phyloP scores from a whole-genome alignment of 2,888 invertebrate species.

The Sphaerophoria taeniata region DNA sequence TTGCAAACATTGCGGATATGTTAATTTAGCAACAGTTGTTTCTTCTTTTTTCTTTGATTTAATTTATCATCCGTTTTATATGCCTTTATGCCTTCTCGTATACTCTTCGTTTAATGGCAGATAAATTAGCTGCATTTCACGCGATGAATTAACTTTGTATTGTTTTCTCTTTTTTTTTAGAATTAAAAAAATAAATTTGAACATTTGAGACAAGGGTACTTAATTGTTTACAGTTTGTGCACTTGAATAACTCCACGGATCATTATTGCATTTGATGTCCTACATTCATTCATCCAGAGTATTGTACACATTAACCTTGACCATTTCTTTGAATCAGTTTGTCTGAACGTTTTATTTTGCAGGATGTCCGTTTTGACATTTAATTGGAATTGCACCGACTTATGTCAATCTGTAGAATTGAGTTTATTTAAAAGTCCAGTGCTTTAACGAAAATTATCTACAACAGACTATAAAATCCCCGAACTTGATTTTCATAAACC shows the following conservation, averaged over 20 bases:
- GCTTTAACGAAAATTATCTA: too few relatives aligned
- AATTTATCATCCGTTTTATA: slow-evolving; percentile 16
- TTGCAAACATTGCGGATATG: slow-evolving; percentile 73
- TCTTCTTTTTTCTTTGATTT: slow-evolving; percentile 59
- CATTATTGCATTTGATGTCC: slow-evolving; percentile 44
- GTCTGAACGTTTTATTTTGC: neutral
- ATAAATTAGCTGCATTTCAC: slow-evolving; percentile 43
- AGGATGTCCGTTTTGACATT: too few relatives aligned
- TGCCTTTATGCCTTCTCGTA: slow-evolving; percentile 15
- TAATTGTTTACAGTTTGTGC: slow-evolving; percentile 46
- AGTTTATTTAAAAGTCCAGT: too few relatives aligned
- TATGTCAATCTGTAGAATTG: too few relatives aligned
- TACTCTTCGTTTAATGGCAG: slow-evolving; percentile 45
- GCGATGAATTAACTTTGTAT: slow-evolving; percentile 47
- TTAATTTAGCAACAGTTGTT: slow-evolving; percentile 61
- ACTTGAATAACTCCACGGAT: slow-evolving; percentile 42
- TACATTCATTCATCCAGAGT: slow-evolving; percentile 34
- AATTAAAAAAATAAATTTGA: neutral
- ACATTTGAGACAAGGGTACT: slow-evolving; percentile 44
- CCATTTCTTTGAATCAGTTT: slow-evolving; percentile 24
- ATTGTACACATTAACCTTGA: slow-evolving; percentile 68
- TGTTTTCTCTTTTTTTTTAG: slow-evolving; percentile 23
- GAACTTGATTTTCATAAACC: too few relatives aligned
- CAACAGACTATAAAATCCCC: too few relatives aligned
- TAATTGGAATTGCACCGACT: too few relatives aligned